phyloP scores from a whole-genome alignment of 1,140 invertebrate species.

The Diorhabda sublineata region DNA sequence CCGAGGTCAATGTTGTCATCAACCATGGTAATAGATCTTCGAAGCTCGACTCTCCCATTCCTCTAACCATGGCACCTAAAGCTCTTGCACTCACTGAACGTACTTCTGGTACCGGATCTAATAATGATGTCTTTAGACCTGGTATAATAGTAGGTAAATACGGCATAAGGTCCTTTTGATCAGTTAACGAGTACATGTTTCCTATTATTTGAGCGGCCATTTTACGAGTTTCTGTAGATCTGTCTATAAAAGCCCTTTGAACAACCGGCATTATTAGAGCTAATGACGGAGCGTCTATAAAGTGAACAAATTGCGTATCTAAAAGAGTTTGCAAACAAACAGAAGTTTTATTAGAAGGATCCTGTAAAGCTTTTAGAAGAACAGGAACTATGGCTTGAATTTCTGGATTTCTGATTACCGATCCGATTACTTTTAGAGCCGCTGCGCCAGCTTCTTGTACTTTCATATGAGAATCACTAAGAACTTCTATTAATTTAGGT shows the following conservation, averaged over 20 bases:
- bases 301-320: constrained; percentile 98
- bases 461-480: constrained; percentile 96
- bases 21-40: constrained; percentile 96
- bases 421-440: constrained; percentile 94
- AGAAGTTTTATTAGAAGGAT: constrained; percentile 94
- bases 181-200: constrained; percentile 98
- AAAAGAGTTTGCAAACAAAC: constrained; percentile 86
- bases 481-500: constrained; percentile 95
- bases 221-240: constrained; percentile 95
- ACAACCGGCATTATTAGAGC: constrained; percentile 99
- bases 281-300: constrained; percentile 97
- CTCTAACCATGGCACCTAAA: constrained; percentile 93
- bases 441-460: constrained; percentile 96
- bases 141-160: constrained; percentile 97
- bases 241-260: constrained; percentile 92
- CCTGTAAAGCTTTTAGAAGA: constrained; percentile 88
- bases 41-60: constrained; percentile 94
- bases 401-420: constrained; percentile 97
- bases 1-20: constrained; percentile 97
- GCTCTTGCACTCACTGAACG: constrained; percentile 88
- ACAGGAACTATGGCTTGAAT: constrained; percentile 95
- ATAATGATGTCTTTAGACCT: constrained; percentile 89
- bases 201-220: constrained; percentile 99
- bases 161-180: constrained; percentile 96
- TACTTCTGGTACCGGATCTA: constrained; percentile 97